These are phyloP conservation scores for Scaptomyza caliginosa DNA, from an alignment of 2,888 invertebrate species.

Conservation along the genomic window DNA sequence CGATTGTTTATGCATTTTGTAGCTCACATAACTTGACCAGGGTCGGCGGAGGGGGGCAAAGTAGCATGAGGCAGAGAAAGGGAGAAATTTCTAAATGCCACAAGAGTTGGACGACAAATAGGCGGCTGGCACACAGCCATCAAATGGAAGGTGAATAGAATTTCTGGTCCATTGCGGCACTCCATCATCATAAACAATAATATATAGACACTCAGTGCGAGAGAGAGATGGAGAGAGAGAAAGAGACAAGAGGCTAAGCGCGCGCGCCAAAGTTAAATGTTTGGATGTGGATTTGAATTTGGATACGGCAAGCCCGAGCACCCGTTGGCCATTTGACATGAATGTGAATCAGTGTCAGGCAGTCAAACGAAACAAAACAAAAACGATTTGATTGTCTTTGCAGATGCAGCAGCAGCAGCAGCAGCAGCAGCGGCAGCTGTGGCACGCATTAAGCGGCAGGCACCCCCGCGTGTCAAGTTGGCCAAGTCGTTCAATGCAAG, in stretches of 20 bases:
- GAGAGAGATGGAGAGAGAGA: conserved; percentile 36
- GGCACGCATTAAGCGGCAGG: conserved; percentile 30
- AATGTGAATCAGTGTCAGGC: conserved; percentile 63
- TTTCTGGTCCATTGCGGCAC: conserved; percentile 69
- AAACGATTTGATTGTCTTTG: conserved; percentile 62
- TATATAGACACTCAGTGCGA: conserved; percentile 8
- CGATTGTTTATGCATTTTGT: conserved; percentile 78
- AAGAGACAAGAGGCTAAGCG: conserved; percentile 58
- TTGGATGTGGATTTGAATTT: conserved; percentile 27
- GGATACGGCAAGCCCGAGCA: conserved; percentile 47
- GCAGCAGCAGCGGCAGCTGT: conserved; percentile 33
- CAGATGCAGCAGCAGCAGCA: conserved; percentile 33
- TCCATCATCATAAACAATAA: conserved; percentile 78
- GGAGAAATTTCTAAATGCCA: conserved; percentile 48
- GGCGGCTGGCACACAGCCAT: conserved; percentile 35
- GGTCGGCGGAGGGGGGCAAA: too few relatives aligned
- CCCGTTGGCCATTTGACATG: conserved; percentile 62
- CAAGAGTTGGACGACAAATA: conserved; percentile 59
- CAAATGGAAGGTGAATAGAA: conserved; percentile 58
- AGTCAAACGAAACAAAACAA: conserved; percentile 17
- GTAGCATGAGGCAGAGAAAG: conserved; percentile 5
- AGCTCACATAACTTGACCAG: conserved; percentile 42
- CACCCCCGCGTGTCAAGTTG: conserved; percentile 52
- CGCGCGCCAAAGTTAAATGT: conserved; percentile 34
- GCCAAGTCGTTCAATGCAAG: conserved; percentile 30